These are phyloP conservation scores for Mactra quadrangularis DNA, from an alignment of 1,140 invertebrate species.

Conservation along the genomic window DNA sequence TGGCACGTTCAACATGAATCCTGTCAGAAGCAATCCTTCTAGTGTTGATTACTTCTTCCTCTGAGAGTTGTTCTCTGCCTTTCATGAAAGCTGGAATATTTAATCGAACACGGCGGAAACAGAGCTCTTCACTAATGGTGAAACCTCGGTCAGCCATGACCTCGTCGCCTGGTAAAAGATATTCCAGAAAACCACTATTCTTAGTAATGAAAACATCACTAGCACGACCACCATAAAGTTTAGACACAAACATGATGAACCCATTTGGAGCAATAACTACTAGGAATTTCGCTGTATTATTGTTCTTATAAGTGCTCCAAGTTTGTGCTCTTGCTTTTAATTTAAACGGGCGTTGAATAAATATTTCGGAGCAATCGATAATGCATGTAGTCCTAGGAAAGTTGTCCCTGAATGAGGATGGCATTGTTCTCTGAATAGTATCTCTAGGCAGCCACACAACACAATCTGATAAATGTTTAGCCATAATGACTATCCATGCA, in stretches of 20 bases:
- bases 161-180: slow-evolving; percentile 43
- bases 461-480: slow-evolving; percentile 9
- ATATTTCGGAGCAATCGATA: slow-evolving; percentile 67
- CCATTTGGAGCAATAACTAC: slow-evolving; percentile 74
- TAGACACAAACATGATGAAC: slow-evolving; percentile 46
- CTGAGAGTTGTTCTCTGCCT: slow-evolving; percentile 40
- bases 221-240: slow-evolving; percentile 45
- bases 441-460: slow-evolving; percentile 56
- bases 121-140: slow-evolving; percentile 56
- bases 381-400: slow-evolving; percentile 50
- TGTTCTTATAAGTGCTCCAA: slow-evolving; percentile 62
- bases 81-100: slow-evolving; percentile 62
- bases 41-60: slow-evolving; percentile 46
- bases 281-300: slow-evolving; percentile 73
- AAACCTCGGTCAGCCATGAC: slow-evolving; percentile 60
- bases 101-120: slow-evolving; percentile 37
- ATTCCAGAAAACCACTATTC: slow-evolving; percentile 35
- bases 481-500: slow-evolving; percentile 19
- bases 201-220: slow-evolving; percentile 49
- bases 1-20: slow-evolving; percentile 54
- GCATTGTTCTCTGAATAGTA: slow-evolving; percentile 29
- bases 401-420: slow-evolving; percentile 27
- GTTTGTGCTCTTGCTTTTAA: slow-evolving; percentile 42
- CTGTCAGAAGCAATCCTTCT: slow-evolving; percentile 51
- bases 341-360: slow-evolving; percentile 57